Base-by-base conservation (phyloP, 2,797 vertebrate genomes). In the Lepus townsendii region DNA sequence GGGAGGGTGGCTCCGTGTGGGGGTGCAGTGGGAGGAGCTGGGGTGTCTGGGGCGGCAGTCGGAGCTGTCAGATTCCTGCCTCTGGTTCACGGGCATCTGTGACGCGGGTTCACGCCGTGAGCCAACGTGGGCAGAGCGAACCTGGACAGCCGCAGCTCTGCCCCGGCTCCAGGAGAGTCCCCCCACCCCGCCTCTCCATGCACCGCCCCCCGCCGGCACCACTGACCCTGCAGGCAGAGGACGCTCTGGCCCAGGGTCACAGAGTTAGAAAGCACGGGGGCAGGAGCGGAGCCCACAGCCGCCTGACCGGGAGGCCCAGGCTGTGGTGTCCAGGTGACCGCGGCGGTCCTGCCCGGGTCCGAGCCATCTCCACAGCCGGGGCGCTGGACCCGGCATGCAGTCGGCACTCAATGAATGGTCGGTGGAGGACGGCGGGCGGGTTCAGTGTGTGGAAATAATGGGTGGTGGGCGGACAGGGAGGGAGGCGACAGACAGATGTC, bases 291-390 rank as follows among this genome's bases (percentile, higher is more conserved):
- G 57, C 87, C 75, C 35, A 17, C 10, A 1, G 27, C 60, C 19
- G 57, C 30, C 65, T 73, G 80, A 72, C 50, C 78, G 20, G 71
- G 60, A 92, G 76, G 60, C 68, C 90, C 38, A 73, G 63, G 60
- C n/a, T 60, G 9, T 0, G 12, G 68, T 60, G 62, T 71, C 3
- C 20, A 54, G 90, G n/a, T 47, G 50, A 42, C n/a, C 57, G 3
- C 1, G 1, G 52, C 47, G 60, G n/a, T 90, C 71, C 88, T 78
- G 60, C 76, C 57, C 50, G 60, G 11, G 0, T 12, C 1, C 5
- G 82, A 72, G 32, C n/a, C 38, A 27, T 2, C 26, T 60, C 71
- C 73, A 24, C 1, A 7, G 54, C n/a, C 4, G 0, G 0, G 10
- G 57, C 62, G 9, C 76, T 42, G 22, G n/a, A 76, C 30, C 62